Evolutionary conservation across 1,140 invertebrate genomes (phyloP).

Genomic region (Drosophila eugracilis): DNA sequence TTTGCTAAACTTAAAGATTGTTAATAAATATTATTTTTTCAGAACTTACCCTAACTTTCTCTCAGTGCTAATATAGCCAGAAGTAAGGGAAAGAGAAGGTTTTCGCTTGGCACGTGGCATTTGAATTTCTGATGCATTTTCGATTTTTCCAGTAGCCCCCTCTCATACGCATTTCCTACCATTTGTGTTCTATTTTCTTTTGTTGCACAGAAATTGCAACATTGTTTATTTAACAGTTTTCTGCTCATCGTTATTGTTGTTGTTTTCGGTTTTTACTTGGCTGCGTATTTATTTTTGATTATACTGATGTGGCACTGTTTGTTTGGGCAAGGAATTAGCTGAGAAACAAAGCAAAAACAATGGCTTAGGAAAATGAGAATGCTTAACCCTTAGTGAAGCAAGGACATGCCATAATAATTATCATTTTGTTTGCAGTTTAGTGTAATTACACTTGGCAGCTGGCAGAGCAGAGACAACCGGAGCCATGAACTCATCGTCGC

Average conservation of each 20-base stretch:
- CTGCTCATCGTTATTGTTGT: constrained; percentile 36
- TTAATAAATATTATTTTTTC: no score
- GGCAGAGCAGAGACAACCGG: constrained; percentile 10
- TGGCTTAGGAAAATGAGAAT: constrained; percentile 13
- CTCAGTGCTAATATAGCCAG: constrained; percentile 16
- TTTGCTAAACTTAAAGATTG: no score
- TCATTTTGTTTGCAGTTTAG: constrained; percentile 56
- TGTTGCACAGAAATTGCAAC: constrained; percentile 68
- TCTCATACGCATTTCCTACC: constrained; percentile 22
- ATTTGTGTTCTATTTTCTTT: constrained; percentile 53
- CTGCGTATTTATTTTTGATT: constrained; percentile 76
- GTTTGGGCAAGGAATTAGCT: constrained; percentile 39
- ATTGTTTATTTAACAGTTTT: constrained; percentile 74
- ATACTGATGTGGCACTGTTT: constrained; percentile 53
- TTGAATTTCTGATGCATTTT: constrained; percentile 79
- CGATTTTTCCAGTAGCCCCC: constrained; percentile 60
- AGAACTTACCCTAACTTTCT: neutral
- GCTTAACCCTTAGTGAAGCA: constrained; percentile 4
- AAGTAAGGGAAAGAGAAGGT: constrained; percentile 12
- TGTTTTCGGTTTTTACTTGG: constrained; percentile 40
- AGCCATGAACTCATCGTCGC: constrained; percentile 14
- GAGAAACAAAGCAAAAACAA: constrained; percentile 9
- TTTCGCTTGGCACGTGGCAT: constrained; percentile 41
- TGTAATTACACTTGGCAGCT: constrained; percentile 66
- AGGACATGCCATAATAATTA: constrained; percentile 61